Evolutionary conservation across 2,888 invertebrate species (phyloP), one percentile per base, ranked within the genome.

Genomic region (Bombylius discolor): DNA sequence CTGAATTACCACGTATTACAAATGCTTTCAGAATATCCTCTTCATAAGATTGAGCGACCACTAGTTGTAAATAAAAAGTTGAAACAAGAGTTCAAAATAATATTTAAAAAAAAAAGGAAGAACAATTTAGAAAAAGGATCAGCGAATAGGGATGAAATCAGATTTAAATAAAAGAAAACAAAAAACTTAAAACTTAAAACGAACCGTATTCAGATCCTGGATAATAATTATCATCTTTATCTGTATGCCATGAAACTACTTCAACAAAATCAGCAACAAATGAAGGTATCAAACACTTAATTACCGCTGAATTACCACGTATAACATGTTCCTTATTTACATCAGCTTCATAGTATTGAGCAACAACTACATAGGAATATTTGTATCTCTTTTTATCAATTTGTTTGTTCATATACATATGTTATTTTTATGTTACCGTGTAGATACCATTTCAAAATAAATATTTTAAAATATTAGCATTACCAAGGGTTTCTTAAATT

Each of bases 11-110:
- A 64, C 89, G 83, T 68, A 92, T 92, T 56, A 88, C 89, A 74
- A 91, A 90, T 73, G 92, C 92, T 76, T 91, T 87, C 77, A 90
- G 90, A 64, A 91, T 91, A 79, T 92, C 91, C 61, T 89, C 88
- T 76, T 90, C 89, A 76, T 91, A 92, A 74, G 84, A 85, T 73
- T 92, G 91, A 70, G 89, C 87, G 67, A 91, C 91, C 76, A 91
- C 92, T 92, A 67, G 14, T 23, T 51, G 13, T 14, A 7, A 39
- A 7, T 7, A 11, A 34, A 32, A 46, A 32, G 14, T 36, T 36
- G 1, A 7, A 7, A 36, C 5, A 36, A 36, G 34, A 36, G 5
- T 36, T 36, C 5, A 36, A 36, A 36, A 7, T 36, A 36, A 8
- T 7, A 36, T 36, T 8, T 8, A 2, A 6, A 36, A 36, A 36